phyloP scores from a whole-genome alignment of 1,140 invertebrate species.

The Drosophila pruinosa region DNA sequence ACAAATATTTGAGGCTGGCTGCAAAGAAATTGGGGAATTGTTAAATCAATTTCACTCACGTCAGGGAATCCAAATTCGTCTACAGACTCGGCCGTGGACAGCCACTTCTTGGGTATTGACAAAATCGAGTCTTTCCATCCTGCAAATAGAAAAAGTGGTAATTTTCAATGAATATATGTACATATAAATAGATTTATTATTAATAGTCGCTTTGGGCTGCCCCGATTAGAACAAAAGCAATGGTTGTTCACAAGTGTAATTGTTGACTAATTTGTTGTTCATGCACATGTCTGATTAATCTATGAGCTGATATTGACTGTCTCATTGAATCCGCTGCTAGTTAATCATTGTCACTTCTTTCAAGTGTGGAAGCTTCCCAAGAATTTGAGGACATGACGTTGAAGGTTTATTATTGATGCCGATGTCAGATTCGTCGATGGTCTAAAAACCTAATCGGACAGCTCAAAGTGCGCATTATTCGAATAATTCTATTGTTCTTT shows the following conservation, averaged over 20 bases:
- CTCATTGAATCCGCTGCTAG: slow-evolving; percentile 23
- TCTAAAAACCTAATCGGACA: slow-evolving; percentile 10
- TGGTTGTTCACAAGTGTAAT: slow-evolving; percentile 11
- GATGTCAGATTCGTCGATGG: background rate
- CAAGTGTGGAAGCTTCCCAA: slow-evolving; percentile 40
- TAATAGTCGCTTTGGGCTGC: background rate
- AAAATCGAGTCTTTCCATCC: slow-evolving; percentile 88
- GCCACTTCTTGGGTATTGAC: slow-evolving; percentile 87
- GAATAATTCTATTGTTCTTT: background rate
- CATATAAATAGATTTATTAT: background rate
- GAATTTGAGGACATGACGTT: slow-evolving; percentile 19
- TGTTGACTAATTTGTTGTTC: slow-evolving; percentile 56
- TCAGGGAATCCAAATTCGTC: slow-evolving; percentile 83
- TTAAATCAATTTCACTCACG: slow-evolving; percentile 81
- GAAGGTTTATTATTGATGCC: background rate
- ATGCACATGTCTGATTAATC: slow-evolving; percentile 38
- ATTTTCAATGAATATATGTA: slow-evolving; percentile 17
- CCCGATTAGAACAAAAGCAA: background rate
- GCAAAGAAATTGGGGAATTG: slow-evolving; percentile 54
- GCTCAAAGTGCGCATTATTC: background rate
- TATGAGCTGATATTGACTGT: slow-evolving; percentile 30
- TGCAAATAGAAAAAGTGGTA: slow-evolving; percentile 47
- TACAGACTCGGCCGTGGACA: slow-evolving; percentile 85
- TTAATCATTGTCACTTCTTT: slow-evolving; percentile 64
- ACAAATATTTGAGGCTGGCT: slow-evolving; percentile 58